A percentile compares a stretch with the other conserved stretches of the same genome.
These are phyloP conservation scores for Chaetodon trifasciatus DNA, from an alignment of 2,797 vertebrate species.

Conservation along the genomic window DNA sequence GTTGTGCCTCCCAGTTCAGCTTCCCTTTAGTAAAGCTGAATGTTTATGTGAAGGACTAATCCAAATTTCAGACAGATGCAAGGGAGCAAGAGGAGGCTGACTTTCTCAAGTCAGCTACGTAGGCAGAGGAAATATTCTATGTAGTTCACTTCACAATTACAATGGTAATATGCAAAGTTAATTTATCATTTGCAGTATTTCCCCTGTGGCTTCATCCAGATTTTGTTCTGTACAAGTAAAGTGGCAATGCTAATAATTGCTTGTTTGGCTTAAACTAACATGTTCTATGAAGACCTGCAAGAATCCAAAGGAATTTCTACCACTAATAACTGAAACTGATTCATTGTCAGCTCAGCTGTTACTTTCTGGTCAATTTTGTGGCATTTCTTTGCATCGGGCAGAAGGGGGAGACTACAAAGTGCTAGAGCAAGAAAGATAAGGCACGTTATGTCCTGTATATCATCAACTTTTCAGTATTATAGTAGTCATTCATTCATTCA, in stretches of 20 bases:
- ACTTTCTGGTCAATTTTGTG: background rate
- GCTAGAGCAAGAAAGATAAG: background rate
- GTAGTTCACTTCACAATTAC: background rate
- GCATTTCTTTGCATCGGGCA: too few relatives aligned
- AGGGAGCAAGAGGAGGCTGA: constrained; percentile 11
- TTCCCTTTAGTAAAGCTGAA: constrained; percentile 30
- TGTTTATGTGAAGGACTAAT: constrained; percentile 39
- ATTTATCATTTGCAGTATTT: too few relatives aligned
- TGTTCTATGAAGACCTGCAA: background rate
- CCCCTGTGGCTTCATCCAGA: too few relatives aligned
- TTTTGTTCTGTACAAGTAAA: too few relatives aligned
- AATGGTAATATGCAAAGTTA: background rate
- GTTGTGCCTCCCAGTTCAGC: constrained; percentile 24
- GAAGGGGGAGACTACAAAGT: too few relatives aligned
- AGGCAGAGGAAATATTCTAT: background rate
- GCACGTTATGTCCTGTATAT: background rate
- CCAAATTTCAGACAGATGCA: constrained; percentile 17
- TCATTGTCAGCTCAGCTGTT: background rate
- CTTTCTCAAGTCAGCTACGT: constrained; percentile 6
- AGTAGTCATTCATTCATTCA: too few relatives aligned
- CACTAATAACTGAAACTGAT: background rate
- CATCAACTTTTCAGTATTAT: background rate
- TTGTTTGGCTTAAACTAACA: background rate
- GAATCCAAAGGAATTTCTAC: background rate
- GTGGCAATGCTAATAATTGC: background rate